These are phyloP conservation scores for Triplophysa bombifrons DNA, from an alignment of 2,797 vertebrate species.

Conservation along the genomic window DNA sequence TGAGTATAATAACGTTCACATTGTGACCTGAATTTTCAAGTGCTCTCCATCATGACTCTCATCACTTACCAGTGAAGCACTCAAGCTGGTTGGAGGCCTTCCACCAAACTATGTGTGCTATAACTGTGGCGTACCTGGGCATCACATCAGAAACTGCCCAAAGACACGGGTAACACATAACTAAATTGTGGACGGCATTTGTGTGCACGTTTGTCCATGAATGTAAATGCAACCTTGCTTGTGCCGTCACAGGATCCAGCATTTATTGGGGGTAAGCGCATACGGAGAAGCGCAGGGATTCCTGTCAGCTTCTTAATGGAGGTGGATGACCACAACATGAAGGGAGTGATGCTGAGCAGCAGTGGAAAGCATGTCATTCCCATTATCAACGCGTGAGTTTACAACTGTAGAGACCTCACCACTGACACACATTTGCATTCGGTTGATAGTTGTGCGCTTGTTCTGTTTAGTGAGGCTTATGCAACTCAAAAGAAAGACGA, in stretches of 20 bases:
- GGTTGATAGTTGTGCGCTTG: background rate
- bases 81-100: background rate
- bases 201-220: background rate
- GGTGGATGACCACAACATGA: background rate
- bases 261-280: background rate
- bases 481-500: constrained; percentile 88
- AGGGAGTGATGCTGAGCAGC: constrained; percentile 5
- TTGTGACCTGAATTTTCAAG: too few species aligned
- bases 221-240: background rate
- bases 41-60: too few species aligned
- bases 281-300: background rate
- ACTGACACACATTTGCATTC: background rate
- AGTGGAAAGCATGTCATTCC: constrained; percentile 80
- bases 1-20: background rate
- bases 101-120: background rate
- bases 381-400: constrained; percentile 90
- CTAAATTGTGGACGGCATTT: too few species aligned
- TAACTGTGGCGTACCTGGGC: background rate
- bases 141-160: too few species aligned
- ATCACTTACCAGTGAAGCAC: background rate
- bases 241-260: background rate
- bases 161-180: too few species aligned
- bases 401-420: background rate
- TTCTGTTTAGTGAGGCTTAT: constrained; percentile 85
- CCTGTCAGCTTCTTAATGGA: background rate